These are phyloP conservation scores for Vanacampus margaritifer DNA, from an alignment of 2,113 vertebrate species.

Conservation along the genomic window DNA sequence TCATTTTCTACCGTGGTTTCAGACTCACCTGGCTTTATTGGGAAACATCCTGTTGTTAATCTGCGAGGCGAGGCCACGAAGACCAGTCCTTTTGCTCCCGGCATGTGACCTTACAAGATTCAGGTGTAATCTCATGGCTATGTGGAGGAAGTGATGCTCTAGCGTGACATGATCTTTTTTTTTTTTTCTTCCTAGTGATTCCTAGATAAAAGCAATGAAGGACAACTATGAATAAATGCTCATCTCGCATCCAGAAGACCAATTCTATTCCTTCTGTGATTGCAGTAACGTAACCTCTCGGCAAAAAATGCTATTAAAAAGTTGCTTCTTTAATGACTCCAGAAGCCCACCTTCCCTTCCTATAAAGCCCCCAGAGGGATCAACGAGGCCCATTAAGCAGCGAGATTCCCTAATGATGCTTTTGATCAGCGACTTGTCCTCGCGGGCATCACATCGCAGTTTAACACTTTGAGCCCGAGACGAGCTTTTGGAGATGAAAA, in stretches of 20 bases:
- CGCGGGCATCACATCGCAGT: conserved; percentile 50
- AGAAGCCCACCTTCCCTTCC: conserved; percentile 43
- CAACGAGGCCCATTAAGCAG: conserved; percentile 53
- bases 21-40: conserved; percentile 10
- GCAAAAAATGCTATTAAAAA: conserved; percentile 34
- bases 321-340: conserved; percentile 51
- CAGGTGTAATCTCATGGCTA: conserved; percentile 54
- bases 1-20: conserved; percentile 5
- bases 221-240: conserved; percentile 68
- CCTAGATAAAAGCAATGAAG: conserved; percentile 54
- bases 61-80: conserved; percentile 29
- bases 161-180: conserved; percentile 56
- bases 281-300: conserved; percentile 33
- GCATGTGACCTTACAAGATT: conserved; percentile 45
- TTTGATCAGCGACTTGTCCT: conserved; percentile 68
- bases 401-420: conserved; percentile 61
- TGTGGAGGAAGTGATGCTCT: conserved; percentile 51
- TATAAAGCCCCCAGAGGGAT: conserved; percentile 42
- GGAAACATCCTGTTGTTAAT: conserved; percentile 31
- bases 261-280: neutral
- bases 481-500: conserved; percentile 64
- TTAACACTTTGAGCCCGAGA: conserved; percentile 62
- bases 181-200: conserved; percentile 44
- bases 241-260: conserved; percentile 48
- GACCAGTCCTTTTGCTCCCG: conserved; percentile 25